Conservation (phyloP, 2,113 vertebrate species). For the Pollimyrus isidori region DNA sequence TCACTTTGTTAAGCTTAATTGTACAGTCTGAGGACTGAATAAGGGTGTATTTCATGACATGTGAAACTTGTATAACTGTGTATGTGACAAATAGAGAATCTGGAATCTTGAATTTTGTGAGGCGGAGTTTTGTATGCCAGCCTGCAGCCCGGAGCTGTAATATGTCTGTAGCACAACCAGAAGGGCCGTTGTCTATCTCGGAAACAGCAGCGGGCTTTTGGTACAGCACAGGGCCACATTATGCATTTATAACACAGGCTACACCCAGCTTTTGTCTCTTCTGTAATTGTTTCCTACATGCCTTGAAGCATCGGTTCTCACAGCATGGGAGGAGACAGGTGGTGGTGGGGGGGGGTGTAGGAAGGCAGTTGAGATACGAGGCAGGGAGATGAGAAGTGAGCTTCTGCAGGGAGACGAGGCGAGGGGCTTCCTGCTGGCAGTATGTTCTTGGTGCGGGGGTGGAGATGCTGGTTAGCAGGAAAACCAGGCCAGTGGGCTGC, state of each 20-base stretch:
- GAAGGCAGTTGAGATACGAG: not conserved
- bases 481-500: not conserved
- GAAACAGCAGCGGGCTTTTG: not conserved
- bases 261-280: not conserved
- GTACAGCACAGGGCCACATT: not conserved
- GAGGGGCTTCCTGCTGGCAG: not conserved
- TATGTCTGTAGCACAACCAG: not conserved
- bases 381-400: no score
- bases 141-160: not conserved
- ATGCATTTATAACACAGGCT: not conserved
- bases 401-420: not conserved
- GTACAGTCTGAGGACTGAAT: not conserved
- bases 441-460: not conserved
- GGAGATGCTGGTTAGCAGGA: not conserved
- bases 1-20: not conserved
- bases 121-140: not conserved
- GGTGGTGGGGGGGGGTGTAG: not conserved
- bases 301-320: not conserved
- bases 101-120: not conserved
- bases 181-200: not conserved
- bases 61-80: not conserved
- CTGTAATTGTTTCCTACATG: not conserved
- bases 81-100: not conserved
- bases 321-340: not conserved
- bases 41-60: not conserved